These are phyloP conservation scores for Thecophora atra DNA, from an alignment of 2,888 invertebrate species.

Conservation along the genomic window DNA sequence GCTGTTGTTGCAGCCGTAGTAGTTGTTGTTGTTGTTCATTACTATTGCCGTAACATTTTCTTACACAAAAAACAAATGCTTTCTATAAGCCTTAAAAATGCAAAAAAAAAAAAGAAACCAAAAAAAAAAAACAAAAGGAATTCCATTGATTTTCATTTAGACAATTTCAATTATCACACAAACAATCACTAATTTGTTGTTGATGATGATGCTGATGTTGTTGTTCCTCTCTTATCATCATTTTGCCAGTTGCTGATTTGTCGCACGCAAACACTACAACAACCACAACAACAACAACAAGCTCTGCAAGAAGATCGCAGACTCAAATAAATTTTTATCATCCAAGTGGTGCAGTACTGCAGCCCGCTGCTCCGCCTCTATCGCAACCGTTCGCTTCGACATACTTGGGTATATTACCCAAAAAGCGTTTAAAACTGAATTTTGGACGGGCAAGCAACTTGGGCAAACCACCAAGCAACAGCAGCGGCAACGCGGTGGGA, in stretches of 20 bases:
- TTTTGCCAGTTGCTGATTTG: conserved; percentile 34
- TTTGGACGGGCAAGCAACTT: background rate
- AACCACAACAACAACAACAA: conserved; percentile 30
- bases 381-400: background rate
- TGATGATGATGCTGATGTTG: conserved; percentile 50
- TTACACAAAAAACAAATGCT: conserved; percentile 19
- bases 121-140: no score
- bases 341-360: background rate
- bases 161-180: conserved; percentile 19
- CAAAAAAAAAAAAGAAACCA: no score
- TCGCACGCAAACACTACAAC: conserved; percentile 21
- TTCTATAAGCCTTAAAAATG: conserved; percentile 16
- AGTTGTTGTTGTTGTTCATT: conserved; percentile 35
- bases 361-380: conserved; percentile 4
- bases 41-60: conserved; percentile 24
- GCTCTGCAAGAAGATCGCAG: conserved; percentile 16
- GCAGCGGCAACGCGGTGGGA: conserved; percentile 28
- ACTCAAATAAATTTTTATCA: background rate
- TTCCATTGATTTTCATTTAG: conserved; percentile 29
- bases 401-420: conserved; percentile 15
- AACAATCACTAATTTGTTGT: conserved; percentile 48
- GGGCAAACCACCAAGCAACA: conserved; percentile 10
- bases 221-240: conserved; percentile 46
- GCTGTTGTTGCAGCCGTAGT: conserved; percentile 50
- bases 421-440: conserved; percentile 27